These are phyloP conservation scores for Urocyon cinereoargenteus DNA, from an alignment of 2,797 vertebrate species.

Conservation along the genomic window DNA sequence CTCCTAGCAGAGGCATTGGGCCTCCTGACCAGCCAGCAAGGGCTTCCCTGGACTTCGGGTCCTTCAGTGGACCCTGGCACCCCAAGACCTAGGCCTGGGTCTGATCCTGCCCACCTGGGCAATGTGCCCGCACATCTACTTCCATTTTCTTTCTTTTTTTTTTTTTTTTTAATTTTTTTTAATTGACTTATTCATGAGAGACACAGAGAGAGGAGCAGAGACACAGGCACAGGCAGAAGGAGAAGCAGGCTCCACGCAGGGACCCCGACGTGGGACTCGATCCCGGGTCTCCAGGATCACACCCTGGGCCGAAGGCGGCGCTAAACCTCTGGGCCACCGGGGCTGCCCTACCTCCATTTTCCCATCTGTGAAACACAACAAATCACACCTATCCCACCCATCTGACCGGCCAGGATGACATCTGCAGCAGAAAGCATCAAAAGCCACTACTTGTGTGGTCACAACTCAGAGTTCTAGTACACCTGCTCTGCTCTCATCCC, in stretches of 20 bases:
- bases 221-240: too few relatives aligned
- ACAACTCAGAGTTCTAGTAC: neutral
- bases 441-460: neutral
- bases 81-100: neutral
- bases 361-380: neutral
- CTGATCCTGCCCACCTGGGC: neutral
- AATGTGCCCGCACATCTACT: too few relatives aligned
- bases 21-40: neutral
- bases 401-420: neutral
- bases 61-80: neutral
- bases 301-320: too few relatives aligned
- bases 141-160: too few relatives aligned
- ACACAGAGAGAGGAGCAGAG: too few relatives aligned
- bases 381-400: accelerated
- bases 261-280: too few relatives aligned
- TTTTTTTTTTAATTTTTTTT: too few relatives aligned
- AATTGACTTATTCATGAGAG: too few relatives aligned
- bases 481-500: neutral
- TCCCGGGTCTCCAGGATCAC: too few relatives aligned
- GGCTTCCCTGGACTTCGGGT: neutral
- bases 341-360: neutral
- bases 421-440: neutral
- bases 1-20: neutral
- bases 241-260: too few relatives aligned
- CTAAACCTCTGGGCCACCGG: too few relatives aligned